Percentiles rank a stretch among this genome's conserved stretches.
Evolutionary conservation across 2,888 invertebrate genomes (phyloP).

Genomic region (Drosophila melanosoma): DNA sequence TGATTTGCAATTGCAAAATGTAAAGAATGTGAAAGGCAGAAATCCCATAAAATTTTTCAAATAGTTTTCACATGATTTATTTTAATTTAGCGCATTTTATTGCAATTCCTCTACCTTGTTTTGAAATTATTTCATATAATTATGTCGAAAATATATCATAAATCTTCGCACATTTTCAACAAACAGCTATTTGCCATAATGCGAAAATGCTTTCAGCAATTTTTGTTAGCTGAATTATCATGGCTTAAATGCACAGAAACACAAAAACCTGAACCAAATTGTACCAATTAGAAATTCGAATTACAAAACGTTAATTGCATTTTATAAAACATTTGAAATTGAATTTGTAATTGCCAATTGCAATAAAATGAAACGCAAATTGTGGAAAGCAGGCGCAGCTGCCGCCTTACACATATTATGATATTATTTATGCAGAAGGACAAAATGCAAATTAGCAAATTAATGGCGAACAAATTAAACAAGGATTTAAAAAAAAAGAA

Average conservation of each 20-base stretch:
- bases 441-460: conserved; percentile 14
- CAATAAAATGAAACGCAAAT: conserved; percentile 17
- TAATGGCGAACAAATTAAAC: conserved; percentile 3
- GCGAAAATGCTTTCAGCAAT: conserved; percentile 6
- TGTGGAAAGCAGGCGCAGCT: conserved; percentile 11
- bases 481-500: background rate
- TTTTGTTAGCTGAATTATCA: conserved; percentile 44
- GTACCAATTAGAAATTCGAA: conserved; percentile 60
- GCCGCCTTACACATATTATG: conserved; percentile 7
- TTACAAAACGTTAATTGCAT: conserved; percentile 67
- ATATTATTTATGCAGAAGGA: conserved; percentile 19
- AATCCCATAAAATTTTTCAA: background rate
- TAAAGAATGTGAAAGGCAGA: background rate
- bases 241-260: conserved; percentile 33
- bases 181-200: conserved; percentile 5
- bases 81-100: background rate
- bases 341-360: conserved; percentile 70
- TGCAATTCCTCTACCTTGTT: background rate
- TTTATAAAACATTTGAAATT: conserved; percentile 68
- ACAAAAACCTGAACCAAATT: conserved; percentile 35
- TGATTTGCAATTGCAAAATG: background rate
- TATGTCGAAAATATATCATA: background rate
- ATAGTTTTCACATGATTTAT: background rate
- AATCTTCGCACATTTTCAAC: background rate
- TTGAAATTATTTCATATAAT: background rate